Conservation (phyloP, 1,140 invertebrate species). For the Marisa cornuarietis region DNA sequence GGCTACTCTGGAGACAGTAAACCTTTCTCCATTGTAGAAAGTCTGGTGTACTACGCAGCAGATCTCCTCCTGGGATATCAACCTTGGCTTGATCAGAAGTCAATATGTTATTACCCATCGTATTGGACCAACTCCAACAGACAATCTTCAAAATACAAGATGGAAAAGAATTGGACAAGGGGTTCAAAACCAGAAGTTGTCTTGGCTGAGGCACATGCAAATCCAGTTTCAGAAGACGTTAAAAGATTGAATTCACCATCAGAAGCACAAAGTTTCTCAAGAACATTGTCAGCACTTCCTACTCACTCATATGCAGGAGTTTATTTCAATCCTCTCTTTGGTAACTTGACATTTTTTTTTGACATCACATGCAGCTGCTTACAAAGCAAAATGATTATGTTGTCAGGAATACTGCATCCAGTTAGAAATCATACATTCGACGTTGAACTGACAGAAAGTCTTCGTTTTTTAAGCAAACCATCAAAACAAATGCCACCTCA, state of each 20-base stretch:
- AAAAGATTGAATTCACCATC: neutral
- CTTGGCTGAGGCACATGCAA: neutral
- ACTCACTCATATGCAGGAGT: constrained; percentile 1
- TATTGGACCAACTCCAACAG: neutral
- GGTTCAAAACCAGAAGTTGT: neutral
- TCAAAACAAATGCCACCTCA: neutral
- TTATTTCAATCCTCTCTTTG: constrained; percentile 1
- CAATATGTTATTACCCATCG: neutral
- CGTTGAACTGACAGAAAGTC: constrained; percentile 15
- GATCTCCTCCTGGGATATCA: constrained; percentile 10
- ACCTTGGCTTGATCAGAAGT: constrained; percentile 11
- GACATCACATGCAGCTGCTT: neutral
- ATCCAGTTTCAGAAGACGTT: too few species aligned
- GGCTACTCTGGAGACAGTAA: constrained; percentile 11
- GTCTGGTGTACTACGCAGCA: constrained; percentile 7
- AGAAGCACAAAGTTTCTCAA: neutral
- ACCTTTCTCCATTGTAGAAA: constrained; percentile 14
- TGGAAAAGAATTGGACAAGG: too few species aligned
- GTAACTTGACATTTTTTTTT: constrained; percentile 4
- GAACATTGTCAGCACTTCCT: neutral
- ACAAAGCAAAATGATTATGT: constrained; percentile 6
- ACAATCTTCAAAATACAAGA: neutral
- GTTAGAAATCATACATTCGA: neutral
- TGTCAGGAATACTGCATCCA: constrained; percentile 11
- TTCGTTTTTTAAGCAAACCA: constrained; percentile 12